A percentile compares a stretch with the other conserved stretches of the same genome.
These are phyloP conservation scores for Eonycteris spelaea DNA, from an alignment of 2,113 vertebrate genomes.

Conservation along the genomic window DNA sequence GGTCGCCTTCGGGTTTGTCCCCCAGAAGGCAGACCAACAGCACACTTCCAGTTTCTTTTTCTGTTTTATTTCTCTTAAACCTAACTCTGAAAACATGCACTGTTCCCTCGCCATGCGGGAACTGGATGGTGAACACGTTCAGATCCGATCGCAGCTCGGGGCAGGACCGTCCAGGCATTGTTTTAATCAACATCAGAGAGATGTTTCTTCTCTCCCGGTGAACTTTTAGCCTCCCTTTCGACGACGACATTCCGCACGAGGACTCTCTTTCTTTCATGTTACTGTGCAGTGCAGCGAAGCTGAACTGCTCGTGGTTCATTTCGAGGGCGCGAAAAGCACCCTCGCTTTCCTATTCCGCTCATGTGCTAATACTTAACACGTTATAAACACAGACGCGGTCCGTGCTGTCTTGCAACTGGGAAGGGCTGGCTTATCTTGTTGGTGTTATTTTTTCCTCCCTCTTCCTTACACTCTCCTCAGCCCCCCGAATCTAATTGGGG, in stretches of 20 bases:
- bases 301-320: neutral
- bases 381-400: conserved; percentile 36
- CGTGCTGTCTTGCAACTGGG: neutral
- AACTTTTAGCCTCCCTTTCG: conserved; percentile 62
- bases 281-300: neutral
- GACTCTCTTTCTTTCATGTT: neutral
- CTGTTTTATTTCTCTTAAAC: neutral
- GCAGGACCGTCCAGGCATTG: neutral
- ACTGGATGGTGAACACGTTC: neutral
- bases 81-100: neutral
- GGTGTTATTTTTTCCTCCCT: neutral
- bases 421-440: neutral
- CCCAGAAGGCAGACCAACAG: rapidly evolving
- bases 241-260: neutral
- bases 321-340: too few species aligned
- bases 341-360: neutral
- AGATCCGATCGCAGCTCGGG: neutral
- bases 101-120: rapidly evolving
- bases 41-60: rapidly evolving
- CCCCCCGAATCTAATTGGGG: neutral
- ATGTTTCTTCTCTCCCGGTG: conserved; percentile 9
- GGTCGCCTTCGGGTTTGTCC: rapidly evolving
- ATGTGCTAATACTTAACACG: conserved; percentile 44
- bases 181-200: conserved; percentile 37
- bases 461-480: neutral